Conservation (phyloP, 1,140 invertebrate genomes). For the Helicoverpa zea region DNA sequence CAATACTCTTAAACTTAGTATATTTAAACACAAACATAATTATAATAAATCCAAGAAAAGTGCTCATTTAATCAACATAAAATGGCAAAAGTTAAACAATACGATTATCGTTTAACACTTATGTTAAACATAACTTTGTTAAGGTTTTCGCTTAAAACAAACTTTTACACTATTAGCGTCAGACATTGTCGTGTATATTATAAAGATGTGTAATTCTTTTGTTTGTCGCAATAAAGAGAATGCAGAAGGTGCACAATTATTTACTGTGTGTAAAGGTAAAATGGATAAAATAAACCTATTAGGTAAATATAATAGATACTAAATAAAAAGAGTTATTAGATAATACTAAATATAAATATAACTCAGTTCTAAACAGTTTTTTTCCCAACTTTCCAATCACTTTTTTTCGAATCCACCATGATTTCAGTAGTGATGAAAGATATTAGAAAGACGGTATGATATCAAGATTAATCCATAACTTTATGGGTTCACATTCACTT, state of each 20-base stretch:
- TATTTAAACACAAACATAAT: slow-evolving; percentile 17
- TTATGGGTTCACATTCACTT: too few relatives aligned
- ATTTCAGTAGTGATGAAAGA: too few relatives aligned
- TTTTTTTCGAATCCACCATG: too few relatives aligned
- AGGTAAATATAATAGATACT: too few relatives aligned
- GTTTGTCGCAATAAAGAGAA: background rate
- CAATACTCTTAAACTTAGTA: background rate
- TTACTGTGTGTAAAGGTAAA: too few relatives aligned
- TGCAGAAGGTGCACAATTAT: background rate
- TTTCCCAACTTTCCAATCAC: too few relatives aligned
- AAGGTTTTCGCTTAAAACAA: slow-evolving; percentile 28
- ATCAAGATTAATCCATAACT: too few relatives aligned
- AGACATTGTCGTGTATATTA: background rate
- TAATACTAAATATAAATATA: too few relatives aligned
- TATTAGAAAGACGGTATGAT: too few relatives aligned
- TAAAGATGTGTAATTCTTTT: slow-evolving; percentile 11
- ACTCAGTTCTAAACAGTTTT: too few relatives aligned
- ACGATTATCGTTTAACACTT: slow-evolving; percentile 34
- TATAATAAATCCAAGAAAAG: slow-evolving; percentile 30
- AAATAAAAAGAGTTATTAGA: too few relatives aligned
- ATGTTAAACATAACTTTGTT: slow-evolving; percentile 15
- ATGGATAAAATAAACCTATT: too few relatives aligned
- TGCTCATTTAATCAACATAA: slow-evolving; percentile 6
- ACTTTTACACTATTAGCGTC: slow-evolving; percentile 34
- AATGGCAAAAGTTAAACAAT: slow-evolving; percentile 24